Base-by-base conservation (phyloP, 2,113 vertebrate species). In the Speoplatyrhinus poulsoni region DNA sequence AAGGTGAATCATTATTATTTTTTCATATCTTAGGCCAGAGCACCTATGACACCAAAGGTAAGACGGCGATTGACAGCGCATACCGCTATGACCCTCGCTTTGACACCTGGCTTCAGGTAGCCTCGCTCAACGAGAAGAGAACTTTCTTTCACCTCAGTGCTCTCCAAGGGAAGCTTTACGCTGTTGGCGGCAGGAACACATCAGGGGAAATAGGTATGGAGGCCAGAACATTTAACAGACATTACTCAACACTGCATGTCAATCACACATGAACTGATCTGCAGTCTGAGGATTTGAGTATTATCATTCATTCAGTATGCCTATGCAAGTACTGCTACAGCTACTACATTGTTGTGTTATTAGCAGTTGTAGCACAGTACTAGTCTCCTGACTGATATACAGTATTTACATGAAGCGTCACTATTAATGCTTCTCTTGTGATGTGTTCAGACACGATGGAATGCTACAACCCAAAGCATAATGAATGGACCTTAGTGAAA, bases 31-130 rank as follows among this genome's bases (percentile, higher is more conserved):
- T 60, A 91, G 89, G 93, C 46, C 93, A 94, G 81, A 93, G 91
- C 72, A 94, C 93, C 1, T 94, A 94, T 3, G 93, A 94, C 87
- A 94, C 93, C 74, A 94, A 94, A 64, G 93, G 93, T 0, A 94
- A 94, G 82, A 94, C 93, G 0, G 93, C 93, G 41, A 92, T 94
- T 8, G 93, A 94, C 83, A 93, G 88, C 6, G 92, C 88, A 3
- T 94, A 93, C 79, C 77, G 93, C 63, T 94, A 94, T 3, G 93
- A 94, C 79, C 93, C 93, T 0, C 92, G 92, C 63, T 94, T 93
- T 49, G 86, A 94, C 76, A 89, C 82, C 48, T 94, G 93, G 93
- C 84, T 93, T 46, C 92, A 93, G 81, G 87, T 94, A 2, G 91
- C 92, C 0, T 91, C 91, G 0, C 90, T 94, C 59, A 94, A 94